Evolutionary conservation across 2,797 vertebrate genomes (phyloP).

Genomic region (Helicolenus hilgendorfi): DNA sequence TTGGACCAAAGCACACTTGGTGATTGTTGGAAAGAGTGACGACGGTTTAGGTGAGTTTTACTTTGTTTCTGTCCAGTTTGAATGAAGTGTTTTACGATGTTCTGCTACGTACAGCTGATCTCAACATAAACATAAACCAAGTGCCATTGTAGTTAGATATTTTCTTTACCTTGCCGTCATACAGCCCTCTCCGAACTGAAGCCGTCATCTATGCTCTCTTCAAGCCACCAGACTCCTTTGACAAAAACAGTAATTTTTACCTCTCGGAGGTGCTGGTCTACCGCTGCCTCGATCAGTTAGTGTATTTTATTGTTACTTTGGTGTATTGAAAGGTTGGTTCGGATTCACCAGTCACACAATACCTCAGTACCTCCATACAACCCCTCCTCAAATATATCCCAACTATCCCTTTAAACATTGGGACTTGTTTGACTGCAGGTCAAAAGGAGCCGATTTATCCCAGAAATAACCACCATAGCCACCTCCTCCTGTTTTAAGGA

Average conservation of each 20-base stretch:
- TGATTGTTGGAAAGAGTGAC: too few relatives aligned
- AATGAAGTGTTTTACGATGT: too few relatives aligned
- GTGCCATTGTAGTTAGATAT: not conserved
- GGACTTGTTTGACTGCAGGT: too few relatives aligned
- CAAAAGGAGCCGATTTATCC: not conserved
- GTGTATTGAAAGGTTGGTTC: not conserved
- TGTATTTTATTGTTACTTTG: too few relatives aligned
- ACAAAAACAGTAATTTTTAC: not conserved
- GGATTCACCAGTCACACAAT: not conserved
- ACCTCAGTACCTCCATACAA: not conserved
- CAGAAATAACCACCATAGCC: not conserved
- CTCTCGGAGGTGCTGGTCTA: not conserved
- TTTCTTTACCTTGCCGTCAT: not conserved
- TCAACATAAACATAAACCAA: too few relatives aligned
- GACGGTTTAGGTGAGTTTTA: too few relatives aligned
- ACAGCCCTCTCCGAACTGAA: not conserved
- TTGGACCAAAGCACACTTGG: too few relatives aligned
- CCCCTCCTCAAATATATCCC: not conserved
- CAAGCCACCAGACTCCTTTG: not conserved
- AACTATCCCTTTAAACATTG: not conserved
- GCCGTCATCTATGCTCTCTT: not conserved
- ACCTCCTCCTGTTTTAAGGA: not conserved
- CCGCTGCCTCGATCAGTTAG: not conserved
- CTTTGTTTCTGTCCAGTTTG: too few relatives aligned
- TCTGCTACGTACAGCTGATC: too few relatives aligned